Base-by-base conservation (phyloP, 2,797 vertebrate species). In the Phoeniculus purpureus region DNA sequence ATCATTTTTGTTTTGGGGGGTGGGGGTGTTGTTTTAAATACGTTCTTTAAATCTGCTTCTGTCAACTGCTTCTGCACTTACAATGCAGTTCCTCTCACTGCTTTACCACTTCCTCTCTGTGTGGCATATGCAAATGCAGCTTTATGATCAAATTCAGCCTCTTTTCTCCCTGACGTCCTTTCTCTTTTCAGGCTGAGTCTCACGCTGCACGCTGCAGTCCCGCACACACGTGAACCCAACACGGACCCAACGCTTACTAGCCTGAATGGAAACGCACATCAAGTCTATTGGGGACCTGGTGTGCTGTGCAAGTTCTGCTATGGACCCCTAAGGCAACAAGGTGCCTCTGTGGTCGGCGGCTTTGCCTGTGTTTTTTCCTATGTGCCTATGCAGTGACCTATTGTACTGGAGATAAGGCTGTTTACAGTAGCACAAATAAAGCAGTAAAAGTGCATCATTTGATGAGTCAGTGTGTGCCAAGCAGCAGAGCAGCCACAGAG, bases 401-500 rank as follows among this genome's bases (percentile, higher is more conserved):
- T 89, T 89, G 79, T 86, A 73, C 87, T 77, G 20, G 85, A 95
- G 95, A 94, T 85, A 92, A 85, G 94, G 29, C 32, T 89, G 81
- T 43, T 43, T 86, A 66, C 79, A 31, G 50, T 72, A 51, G 26
- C 80, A 78, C 92, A 93, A 96, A 95, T 37, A 85, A 51, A 93
- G 68, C 72, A 93, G 78, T 91, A 89, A 91, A 96, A 91, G 93
- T 62, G 59, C 68, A 91, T 94, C 85, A 92, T 91, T 89, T 80
- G 73, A 90, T 95, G 91, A 93, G 70, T 93, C 92, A 85, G 84
- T 93, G 87, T 92, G 80, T 95, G 94, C 94, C 77, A 85, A 92
- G 94, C 85, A 93, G 83, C 68, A 93, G 67, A 85, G 14, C 14
- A 95, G 58, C 23, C 67, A 75, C 87, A 54, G 45, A 78, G 67